phyloP scores from a whole-genome alignment of 2,113 vertebrate genomes.

The Pteropus alecto region DNA sequence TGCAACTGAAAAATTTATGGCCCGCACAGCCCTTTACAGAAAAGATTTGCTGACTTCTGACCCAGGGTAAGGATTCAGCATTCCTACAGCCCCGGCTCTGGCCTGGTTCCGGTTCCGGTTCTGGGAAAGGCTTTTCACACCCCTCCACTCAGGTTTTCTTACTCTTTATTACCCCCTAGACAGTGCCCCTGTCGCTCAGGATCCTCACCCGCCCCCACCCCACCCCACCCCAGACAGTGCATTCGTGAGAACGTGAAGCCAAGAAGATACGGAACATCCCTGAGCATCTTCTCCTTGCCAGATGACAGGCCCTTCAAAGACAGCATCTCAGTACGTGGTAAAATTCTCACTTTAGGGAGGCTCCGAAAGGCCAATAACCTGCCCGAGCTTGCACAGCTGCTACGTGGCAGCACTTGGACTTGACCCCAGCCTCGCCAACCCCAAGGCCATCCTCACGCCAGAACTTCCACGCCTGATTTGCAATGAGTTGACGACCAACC shows the following conservation, averaged over 20 bases:
- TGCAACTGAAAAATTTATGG: rapidly evolving
- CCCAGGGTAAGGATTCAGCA: not conserved
- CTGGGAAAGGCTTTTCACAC: not conserved
- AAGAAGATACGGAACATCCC: not conserved
- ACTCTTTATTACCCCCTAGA: too few relatives aligned
- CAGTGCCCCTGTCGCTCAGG: not conserved
- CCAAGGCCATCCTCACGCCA: not conserved
- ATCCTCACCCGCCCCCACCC: rapidly evolving
- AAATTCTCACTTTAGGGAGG: not conserved
- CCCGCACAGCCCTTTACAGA: not conserved
- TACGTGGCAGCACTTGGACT: not conserved
- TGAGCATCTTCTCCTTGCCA: not conserved
- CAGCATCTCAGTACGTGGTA: not conserved
- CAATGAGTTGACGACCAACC: not conserved
- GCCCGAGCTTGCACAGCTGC: not conserved
- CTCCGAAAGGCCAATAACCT: not conserved
- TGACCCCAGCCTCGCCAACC: not conserved
- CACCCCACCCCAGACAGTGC: not conserved
- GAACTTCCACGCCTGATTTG: not conserved
- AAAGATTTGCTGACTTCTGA: not conserved
- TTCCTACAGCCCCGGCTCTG: not conserved
- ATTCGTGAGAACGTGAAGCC: not conserved
- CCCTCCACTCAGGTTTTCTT: too few relatives aligned
- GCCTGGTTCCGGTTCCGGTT: not conserved
- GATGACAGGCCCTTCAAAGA: not conserved